phyloP scores from a whole-genome alignment of 2,113 vertebrate species.

The Cryptomyrus ogoouensis region DNA sequence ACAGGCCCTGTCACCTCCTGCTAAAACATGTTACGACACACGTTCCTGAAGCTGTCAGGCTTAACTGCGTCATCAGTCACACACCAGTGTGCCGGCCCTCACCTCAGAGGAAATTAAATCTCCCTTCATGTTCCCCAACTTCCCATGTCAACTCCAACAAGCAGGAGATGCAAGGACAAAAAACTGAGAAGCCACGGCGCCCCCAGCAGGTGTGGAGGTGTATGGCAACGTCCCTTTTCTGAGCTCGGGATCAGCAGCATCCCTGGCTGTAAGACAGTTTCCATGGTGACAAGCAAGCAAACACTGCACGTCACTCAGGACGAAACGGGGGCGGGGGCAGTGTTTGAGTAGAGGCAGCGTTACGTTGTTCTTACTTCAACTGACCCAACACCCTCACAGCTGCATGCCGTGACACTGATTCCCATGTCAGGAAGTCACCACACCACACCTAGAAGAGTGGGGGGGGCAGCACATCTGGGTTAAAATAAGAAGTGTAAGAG shows the following conservation, averaged over 20 bases:
- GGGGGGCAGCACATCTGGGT: too few relatives aligned
- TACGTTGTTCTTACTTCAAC: neutral
- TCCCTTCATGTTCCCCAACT: neutral
- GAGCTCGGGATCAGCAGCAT: neutral
- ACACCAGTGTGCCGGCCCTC: neutral
- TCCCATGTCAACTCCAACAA: neutral
- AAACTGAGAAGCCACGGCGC: neutral
- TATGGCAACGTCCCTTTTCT: neutral
- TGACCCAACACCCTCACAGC: neutral
- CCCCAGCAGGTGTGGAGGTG: neutral
- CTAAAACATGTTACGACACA: neutral
- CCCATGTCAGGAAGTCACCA: neutral
- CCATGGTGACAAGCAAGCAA: neutral
- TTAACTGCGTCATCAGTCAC: neutral
- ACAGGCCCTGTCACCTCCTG: neutral
- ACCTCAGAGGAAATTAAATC: neutral
- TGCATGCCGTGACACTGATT: neutral
- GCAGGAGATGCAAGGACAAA: neutral
- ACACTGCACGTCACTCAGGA: neutral
- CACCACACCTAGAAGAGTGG: too few relatives aligned
- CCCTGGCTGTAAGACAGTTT: neutral
- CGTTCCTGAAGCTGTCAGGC: neutral
- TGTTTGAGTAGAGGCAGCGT: neutral
- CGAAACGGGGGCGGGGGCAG: neutral
- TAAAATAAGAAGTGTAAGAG: too few relatives aligned